Conservation (phyloP, 2,113 vertebrate species). For the Scopus umbretta region DNA sequence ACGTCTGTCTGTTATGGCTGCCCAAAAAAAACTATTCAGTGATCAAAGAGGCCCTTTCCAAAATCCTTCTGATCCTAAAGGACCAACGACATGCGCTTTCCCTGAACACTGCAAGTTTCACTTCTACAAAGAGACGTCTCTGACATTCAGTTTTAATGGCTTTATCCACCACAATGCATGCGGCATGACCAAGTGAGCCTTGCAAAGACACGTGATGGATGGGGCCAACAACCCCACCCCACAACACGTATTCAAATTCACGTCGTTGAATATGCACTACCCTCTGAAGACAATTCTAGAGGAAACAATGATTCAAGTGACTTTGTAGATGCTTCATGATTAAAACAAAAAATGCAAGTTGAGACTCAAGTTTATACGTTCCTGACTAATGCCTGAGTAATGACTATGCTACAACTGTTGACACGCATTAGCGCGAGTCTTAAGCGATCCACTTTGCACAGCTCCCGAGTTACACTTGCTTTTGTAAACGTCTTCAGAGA, state of each 20-base stretch:
- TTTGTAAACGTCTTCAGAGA: not conserved
- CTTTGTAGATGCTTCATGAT: not conserved
- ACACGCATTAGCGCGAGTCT: not conserved
- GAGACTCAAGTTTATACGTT: not conserved
- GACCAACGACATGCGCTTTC: accelerated
- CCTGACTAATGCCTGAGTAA: not conserved
- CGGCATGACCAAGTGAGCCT: not conserved
- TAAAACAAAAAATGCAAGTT: not conserved
- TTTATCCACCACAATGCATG: accelerated
- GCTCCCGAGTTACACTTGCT: not conserved
- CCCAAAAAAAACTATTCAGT: not conserved
- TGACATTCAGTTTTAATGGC: not conserved
- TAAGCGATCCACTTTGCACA: not conserved
- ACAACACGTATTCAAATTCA: too few relatives aligned
- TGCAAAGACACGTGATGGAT: not conserved
- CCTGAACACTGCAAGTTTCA: not conserved
- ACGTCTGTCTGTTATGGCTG: not conserved
- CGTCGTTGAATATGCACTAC: not conserved
- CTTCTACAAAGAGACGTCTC: not conserved
- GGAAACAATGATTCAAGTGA: not conserved
- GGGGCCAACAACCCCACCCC: not conserved
- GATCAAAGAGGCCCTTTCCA: not conserved
- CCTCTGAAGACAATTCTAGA: not conserved
- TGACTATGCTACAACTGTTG: not conserved
- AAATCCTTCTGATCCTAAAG: not conserved